Base-by-base conservation (phyloP, 92 coral and sea anemone species). In the Palythoa grandis region DNA sequence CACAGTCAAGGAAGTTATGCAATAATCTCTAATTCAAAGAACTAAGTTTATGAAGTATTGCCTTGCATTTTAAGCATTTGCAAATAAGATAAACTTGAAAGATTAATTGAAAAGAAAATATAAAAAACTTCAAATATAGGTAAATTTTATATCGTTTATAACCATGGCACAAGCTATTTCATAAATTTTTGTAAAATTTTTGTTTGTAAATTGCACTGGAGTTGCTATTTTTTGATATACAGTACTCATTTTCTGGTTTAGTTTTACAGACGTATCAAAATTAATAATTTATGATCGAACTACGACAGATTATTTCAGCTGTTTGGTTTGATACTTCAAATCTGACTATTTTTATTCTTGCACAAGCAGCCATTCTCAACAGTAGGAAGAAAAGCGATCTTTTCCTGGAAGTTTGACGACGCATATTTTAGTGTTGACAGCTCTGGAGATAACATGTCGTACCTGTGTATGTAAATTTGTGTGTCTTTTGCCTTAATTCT, bases 281-380 rank as follows among this genome's bases (percentile, higher is more conserved):
- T 11, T 14, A 1, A 11, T 10, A 17, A 17, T 23, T 43, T 20
- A 10, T 19, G 77, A 0, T 43, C 50, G 50, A 3, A 43, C 50
- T 43, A 43, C 6, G 50, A 16, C 35, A 40, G 77, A 6, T 72
- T 43, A 29, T 8, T 5, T 22, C 11, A 43, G 56, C 20, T 10
- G 1, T 72, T 48, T 72, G n/a, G 11, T 13, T 25, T 4, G 17
- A 19, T 1, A 23, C n/a, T 35, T 19, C 2, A 24, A 37, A 70
- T 29, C n/a, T 35, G n/a, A 72, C 77, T 72, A 38, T 72, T 43
- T 72, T 72, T 7, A 72, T 39, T 72, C 47, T 72, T 72, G 52
- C 29, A 40, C 54, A 43, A 72, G 77, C 54, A 40, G 77, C 77
- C 77, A 43, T 22, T 72, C 24, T 11, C 23, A 20, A 39, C 29